Base-by-base conservation (phyloP, 2,113 vertebrate genomes). In the Uria lomvia region DNA sequence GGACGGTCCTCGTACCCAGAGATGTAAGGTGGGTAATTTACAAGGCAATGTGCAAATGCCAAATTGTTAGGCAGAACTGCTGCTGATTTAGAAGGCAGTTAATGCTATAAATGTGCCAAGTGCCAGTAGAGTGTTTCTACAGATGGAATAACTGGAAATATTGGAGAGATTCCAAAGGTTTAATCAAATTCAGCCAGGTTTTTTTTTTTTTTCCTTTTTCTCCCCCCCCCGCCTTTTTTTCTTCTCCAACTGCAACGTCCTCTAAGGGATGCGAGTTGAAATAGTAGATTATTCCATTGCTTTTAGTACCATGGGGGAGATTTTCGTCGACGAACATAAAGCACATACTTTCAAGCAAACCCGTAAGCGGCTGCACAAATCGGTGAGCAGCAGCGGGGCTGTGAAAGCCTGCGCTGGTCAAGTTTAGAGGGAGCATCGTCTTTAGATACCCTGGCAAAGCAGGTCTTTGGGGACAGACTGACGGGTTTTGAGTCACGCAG, bases 141-240 rank as follows among this genome's bases (percentile, higher is more conserved):
- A 98, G 97, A 98, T 98, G 97, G 97, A 97, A 97, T 97, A 97
- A 97, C 97, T 97, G 96, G 95, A 96, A 97, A 98, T 97, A 96
- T 97, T 98, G 97, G 97, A 97, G 73, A 75, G 88, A 30, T 84
- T 97, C 96, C 97, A 98, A 96, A 95, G 91, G 92, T 97, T 97
- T 97, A 97, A 98, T 98, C 97, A 97, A 96, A 97, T 97, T 96
- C 96, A 97, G 93, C 97, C 94, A 84, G 59, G 20, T 42, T 94
- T 70, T 53, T 65, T 82, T 82, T 30, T 58, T 32, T 5, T 19
- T 56, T 11, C 26, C 8, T 12, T 24, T 24, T 52, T 29, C 40
- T 42, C 40, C 40, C 40, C 40, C 40, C 40, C 12, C 40, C 40
- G 10, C 40, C 40, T 52, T 43, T 21, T 63, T 85, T 86, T 60